Evolutionary conservation across 2,113 vertebrate species (phyloP).

Genomic region (Australoheros scitulus): DNA sequence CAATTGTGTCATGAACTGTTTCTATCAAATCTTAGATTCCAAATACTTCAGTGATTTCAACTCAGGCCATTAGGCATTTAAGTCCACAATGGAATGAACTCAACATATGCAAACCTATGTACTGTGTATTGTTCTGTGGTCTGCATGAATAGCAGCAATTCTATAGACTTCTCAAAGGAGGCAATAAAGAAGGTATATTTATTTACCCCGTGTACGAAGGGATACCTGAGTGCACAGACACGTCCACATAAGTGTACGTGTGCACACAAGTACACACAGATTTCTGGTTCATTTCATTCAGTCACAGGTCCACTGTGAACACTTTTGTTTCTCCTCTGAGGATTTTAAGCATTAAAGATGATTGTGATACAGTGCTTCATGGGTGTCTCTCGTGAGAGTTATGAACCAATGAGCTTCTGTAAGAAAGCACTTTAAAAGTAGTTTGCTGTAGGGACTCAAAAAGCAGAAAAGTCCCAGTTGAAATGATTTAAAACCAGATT

Average conservation of each 20-base stretch:
- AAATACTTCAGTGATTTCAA: conserved; percentile 58
- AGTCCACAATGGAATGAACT: conserved; percentile 14
- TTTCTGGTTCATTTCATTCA: conserved; percentile 63
- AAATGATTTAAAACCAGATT: conserved; percentile 34
- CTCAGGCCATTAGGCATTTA: conserved; percentile 44
- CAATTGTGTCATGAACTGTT: conserved; percentile 34
- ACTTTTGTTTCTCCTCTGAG: conserved; percentile 59
- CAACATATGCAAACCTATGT: conserved; percentile 11
- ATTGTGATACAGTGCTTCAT: conserved; percentile 38
- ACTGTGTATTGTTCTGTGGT: conserved; percentile 22
- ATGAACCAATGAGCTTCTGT: conserved; percentile 26
- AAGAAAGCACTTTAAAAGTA: conserved; percentile 18
- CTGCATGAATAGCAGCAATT: conserved; percentile 3
- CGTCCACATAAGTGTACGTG: neutral
- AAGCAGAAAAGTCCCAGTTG: conserved; percentile 7
- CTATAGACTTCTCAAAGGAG: neutral
- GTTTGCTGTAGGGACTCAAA: conserved; percentile 1
- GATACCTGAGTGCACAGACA: neutral
- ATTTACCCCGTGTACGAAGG: neutral
- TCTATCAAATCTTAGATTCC: conserved; percentile 57
- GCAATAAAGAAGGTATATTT: conserved; percentile 11
- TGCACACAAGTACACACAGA: conserved; percentile 4
- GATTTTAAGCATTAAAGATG: conserved; percentile 51
- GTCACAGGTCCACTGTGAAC: conserved; percentile 54
- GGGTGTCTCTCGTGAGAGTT: conserved; percentile 22